Percentiles rank a stretch among this genome's conserved stretches.
These are phyloP conservation scores for Momotus momota DNA, from an alignment of 2,797 vertebrate genomes.

Conservation along the genomic window DNA sequence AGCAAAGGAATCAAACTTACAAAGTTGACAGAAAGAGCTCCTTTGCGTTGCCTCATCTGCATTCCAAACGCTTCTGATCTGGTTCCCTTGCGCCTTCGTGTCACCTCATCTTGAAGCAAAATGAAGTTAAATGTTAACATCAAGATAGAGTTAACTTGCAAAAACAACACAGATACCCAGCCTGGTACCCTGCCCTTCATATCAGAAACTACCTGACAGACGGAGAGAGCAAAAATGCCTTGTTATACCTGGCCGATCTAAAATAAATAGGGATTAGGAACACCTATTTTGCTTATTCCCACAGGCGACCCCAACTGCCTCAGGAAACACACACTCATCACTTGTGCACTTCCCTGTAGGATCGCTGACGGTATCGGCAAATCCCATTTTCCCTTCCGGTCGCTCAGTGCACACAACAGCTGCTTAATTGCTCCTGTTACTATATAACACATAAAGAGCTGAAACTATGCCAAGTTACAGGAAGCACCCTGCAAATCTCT, in stretches of 20 bases:
- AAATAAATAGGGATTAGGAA: not conserved
- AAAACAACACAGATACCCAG: not conserved
- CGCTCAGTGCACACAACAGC: not conserved
- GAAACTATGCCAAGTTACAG: slow-evolving; percentile 1
- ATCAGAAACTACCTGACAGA: not conserved
- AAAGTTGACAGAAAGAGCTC: slow-evolving; percentile 96
- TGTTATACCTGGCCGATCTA: not conserved
- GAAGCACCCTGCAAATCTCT: not conserved
- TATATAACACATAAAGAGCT: not conserved
- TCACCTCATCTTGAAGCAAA: slow-evolving; percentile 87
- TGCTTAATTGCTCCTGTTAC: slow-evolving; percentile 27
- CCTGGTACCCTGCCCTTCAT: not conserved
- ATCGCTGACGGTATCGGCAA: not conserved
- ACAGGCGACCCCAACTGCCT: not conserved
- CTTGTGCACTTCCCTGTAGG: not conserved
- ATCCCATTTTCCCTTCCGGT: not conserved
- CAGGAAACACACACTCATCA: not conserved
- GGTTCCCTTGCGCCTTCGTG: slow-evolving; percentile 89
- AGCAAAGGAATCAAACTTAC: slow-evolving; percentile 82
- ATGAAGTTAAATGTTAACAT: not conserved
- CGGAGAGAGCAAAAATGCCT: not conserved
- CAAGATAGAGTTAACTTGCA: not conserved
- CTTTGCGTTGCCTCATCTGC: slow-evolving; percentile 97
- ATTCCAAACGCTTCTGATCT: slow-evolving; percentile 94
- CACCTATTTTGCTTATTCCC: not conserved